phyloP scores from a whole-genome alignment of 53 echinoderm and acorn worm genomes.

The Hippasteria phrygiana region DNA sequence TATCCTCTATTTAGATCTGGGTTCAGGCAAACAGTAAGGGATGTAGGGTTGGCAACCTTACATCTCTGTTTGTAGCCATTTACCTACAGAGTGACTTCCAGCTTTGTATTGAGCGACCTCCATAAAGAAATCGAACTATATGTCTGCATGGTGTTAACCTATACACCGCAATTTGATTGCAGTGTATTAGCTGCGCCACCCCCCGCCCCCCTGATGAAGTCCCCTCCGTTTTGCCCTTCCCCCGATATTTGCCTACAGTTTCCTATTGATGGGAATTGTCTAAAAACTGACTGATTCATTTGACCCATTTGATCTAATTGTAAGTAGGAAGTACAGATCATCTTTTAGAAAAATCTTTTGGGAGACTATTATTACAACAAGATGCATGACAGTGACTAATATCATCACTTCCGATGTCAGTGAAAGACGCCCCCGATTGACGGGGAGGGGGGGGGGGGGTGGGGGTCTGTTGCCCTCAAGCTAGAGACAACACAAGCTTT shows the following conservation, averaged over 20 bases:
- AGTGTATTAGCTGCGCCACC: too few relatives aligned
- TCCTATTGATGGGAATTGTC: neutral
- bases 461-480: neutral
- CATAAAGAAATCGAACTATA: too few relatives aligned
- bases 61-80: too few relatives aligned
- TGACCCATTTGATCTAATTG: neutral
- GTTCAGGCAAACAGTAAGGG: too few relatives aligned
- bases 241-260: neutral
- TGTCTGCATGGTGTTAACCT: too few relatives aligned
- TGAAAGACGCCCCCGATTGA: neutral
- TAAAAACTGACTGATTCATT: neutral
- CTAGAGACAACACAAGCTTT: neutral
- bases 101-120: too few relatives aligned
- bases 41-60: too few relatives aligned
- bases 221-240: too few relatives aligned
- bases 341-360: neutral
- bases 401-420: constrained; percentile 18
- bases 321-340: neutral
- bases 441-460: neutral
- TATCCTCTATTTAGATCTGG: too few relatives aligned
- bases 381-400: constrained; percentile 39
- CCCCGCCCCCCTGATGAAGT: too few relatives aligned
- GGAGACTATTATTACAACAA: constrained; percentile 7
- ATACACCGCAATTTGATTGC: too few relatives aligned
- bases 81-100: too few relatives aligned